Conservation (phyloP, 2,797 vertebrate genomes). For the Gymnocypris eckloni region DNA sequence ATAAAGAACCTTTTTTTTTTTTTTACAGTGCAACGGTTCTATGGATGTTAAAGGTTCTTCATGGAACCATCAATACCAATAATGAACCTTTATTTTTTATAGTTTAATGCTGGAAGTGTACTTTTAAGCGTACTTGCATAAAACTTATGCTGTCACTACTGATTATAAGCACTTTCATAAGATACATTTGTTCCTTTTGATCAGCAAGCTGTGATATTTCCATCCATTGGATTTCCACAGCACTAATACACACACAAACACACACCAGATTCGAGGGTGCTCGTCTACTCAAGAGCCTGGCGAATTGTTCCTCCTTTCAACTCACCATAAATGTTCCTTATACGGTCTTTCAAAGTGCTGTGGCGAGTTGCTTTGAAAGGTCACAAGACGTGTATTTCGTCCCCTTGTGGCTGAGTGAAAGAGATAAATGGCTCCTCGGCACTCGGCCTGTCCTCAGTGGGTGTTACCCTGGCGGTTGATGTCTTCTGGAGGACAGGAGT, state of each 20-base stretch:
- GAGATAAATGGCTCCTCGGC: slow-evolving; percentile 62
- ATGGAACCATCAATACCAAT: not conserved
- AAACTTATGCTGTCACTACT: not conserved
- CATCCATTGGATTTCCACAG: not conserved
- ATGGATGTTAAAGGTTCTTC: not conserved
- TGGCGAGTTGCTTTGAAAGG: slow-evolving; percentile 49
- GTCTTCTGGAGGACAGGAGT: slow-evolving; percentile 44
- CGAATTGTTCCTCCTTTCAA: slow-evolving; percentile 26
- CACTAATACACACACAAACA: slow-evolving; percentile 5
- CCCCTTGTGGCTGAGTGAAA: slow-evolving; percentile 45
- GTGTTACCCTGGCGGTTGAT: slow-evolving; percentile 65
- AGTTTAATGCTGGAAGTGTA: not conserved
- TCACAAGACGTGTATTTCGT: slow-evolving; percentile 45
- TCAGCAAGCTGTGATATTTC: not conserved
- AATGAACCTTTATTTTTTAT: not conserved
- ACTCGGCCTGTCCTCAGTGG: slow-evolving; percentile 56
- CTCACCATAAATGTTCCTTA: slow-evolving; percentile 49
- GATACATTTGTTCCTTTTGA: not conserved
- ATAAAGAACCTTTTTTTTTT: not conserved
- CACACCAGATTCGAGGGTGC: slow-evolving; percentile 26
- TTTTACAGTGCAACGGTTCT: not conserved
- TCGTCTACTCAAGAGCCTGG: slow-evolving; percentile 23
- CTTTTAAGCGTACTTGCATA: not conserved
- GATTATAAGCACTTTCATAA: not conserved
- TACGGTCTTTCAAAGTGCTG: slow-evolving; percentile 46